Percentiles rank a stretch among this genome's conserved stretches.
These are phyloP conservation scores for Zophobas atratus DNA, from an alignment of 1,140 invertebrate species.

Conservation along the genomic window DNA sequence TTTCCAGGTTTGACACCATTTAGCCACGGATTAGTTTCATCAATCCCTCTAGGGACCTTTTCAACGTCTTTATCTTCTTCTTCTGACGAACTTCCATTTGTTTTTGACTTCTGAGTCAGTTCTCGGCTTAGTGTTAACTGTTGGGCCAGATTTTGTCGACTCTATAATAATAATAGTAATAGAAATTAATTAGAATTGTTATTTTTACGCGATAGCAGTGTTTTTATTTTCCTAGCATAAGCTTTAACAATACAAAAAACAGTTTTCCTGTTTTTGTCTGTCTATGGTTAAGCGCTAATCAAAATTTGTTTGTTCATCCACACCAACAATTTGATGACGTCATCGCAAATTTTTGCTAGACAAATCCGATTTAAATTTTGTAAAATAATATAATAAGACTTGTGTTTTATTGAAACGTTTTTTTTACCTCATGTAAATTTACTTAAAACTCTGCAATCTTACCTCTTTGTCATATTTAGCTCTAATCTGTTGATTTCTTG, in stretches of 20 bases:
- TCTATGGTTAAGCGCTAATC: no score
- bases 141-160: slow-evolving; percentile 85
- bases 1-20: slow-evolving; percentile 67
- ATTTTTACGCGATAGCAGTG: slow-evolving; percentile 2
- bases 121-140: slow-evolving; percentile 88
- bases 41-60: slow-evolving; percentile 60
- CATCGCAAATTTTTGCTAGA: no score
- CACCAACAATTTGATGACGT: no score
- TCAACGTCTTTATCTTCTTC: slow-evolving; percentile 71
- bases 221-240: not conserved
- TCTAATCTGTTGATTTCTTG: slow-evolving; percentile 86
- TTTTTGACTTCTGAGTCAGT: slow-evolving; percentile 82
- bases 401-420: no score
- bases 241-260: no score
- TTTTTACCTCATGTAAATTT: no score
- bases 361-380: no score
- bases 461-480: slow-evolving; percentile 96
- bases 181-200: slow-evolving; percentile 50
- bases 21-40: slow-evolving; percentile 82
- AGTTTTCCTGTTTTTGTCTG: no score
- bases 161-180: slow-evolving; percentile 71
- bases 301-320: no score
- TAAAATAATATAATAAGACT: no score
- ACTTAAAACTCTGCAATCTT: slow-evolving; percentile 44
- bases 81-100: slow-evolving; percentile 70